Conservation (phyloP, 1,140 invertebrate species). For the Drosophila repletoides region DNA sequence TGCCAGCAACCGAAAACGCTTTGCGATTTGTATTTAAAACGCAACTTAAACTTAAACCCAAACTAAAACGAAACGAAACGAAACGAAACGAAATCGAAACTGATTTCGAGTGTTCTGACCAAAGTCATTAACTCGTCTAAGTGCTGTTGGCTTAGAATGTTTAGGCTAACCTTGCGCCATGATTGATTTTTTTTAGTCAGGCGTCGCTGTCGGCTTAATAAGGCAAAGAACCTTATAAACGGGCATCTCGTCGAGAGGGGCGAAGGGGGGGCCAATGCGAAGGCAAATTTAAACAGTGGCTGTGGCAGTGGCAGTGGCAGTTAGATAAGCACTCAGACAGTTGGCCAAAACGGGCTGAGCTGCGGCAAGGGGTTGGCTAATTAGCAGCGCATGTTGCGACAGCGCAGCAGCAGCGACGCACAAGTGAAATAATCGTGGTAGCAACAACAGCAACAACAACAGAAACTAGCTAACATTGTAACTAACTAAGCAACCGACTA, state of each 20-base stretch:
- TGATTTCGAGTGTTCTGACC: conserved; percentile 63
- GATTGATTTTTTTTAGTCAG: conserved; percentile 55
- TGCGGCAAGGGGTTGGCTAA: conserved; percentile 49
- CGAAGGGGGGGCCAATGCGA: conserved; percentile 10
- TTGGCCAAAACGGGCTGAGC: conserved; percentile 28
- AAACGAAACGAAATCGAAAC: neutral
- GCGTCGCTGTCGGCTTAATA: conserved; percentile 65
- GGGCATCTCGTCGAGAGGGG: conserved; percentile 35
- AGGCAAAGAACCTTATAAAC: conserved; percentile 70
- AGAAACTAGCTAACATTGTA: conserved; percentile 17
- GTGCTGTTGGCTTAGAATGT: conserved; percentile 61
- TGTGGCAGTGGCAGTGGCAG: conserved; percentile 37
- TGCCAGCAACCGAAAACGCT: conserved; percentile 1
- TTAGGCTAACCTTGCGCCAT: conserved; percentile 67
- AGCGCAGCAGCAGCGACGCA: conserved; percentile 20
- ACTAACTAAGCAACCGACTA: conserved; percentile 30
- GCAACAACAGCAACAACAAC: conserved; percentile 20
- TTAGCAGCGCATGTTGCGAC: conserved; percentile 70
- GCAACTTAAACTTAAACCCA: conserved; percentile 9
- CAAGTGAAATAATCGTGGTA: conserved; percentile 42
- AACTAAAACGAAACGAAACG: conserved; percentile 40
- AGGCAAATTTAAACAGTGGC: conserved; percentile 19
- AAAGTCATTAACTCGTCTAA: conserved; percentile 65
- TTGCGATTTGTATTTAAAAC: conserved; percentile 9
- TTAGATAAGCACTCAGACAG: conserved; percentile 54